Base-by-base conservation (phyloP, 2,797 vertebrate genomes). In the Hippopotamyrus pictus region DNA sequence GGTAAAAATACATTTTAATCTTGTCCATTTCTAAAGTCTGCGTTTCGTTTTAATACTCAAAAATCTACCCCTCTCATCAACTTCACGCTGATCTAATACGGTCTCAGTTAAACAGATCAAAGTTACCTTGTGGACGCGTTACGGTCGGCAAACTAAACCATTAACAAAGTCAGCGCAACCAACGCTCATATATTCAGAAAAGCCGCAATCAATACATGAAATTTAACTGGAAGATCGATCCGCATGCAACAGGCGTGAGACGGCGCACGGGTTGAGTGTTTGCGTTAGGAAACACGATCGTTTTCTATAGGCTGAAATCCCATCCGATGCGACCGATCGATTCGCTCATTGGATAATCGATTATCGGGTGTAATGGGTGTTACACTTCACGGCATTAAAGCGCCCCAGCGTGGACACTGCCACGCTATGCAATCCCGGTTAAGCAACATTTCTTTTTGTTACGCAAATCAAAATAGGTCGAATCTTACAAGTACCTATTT, bases 311-410 rank as follows among this genome's bases (percentile, higher is more conserved):
- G 53, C 9, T 86, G 57, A 48, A 33, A 46, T 48, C 50, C 41
- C 7, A 25, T 25, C 9, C 9, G 3, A 46, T n/a, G 25, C 25
- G 5, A 59, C 29, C 5, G 37, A 87, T 69, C 57, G 84, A 29
- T 73, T 57, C 54, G 29, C 37, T 73, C 46, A 85, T 89, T 89
- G 83, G 82, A 41, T 86, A 50, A 89, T 89, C 57, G 83, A 89
- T 86, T 85, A 33, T 44, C 5, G 7, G 37, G 37, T n/a, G 19
- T 44, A 46, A 46, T 82, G 7, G 19, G 41, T 19, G 73, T 82
- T 37, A 22, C 11, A 22, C 50, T n/a, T 41, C 3, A 53, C n/a
- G 25, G 79, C 3, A 46, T 25, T 48, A 48, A 46, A 54, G 85
- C 51, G 85, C 50, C 51, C 17, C 51, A 25, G 19, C n/a, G 37